Evolutionary conservation across 2,888 invertebrate species (phyloP), one percentile per base, ranked within the genome.

Genomic region (Tiliacea citrago): DNA sequence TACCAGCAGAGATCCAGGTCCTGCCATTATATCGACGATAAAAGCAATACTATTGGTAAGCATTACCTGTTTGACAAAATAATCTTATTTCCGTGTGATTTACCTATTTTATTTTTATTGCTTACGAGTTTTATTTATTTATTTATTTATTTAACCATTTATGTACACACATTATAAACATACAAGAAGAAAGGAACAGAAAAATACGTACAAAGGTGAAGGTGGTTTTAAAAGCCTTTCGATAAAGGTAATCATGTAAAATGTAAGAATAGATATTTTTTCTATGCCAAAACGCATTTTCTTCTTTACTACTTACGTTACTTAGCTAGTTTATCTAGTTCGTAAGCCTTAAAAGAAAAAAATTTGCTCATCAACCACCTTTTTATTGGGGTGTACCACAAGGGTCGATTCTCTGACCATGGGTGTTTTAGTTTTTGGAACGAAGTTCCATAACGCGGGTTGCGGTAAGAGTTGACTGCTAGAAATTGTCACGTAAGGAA

Each of bases 1-100:
- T 88, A 92, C 65, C 96, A 96, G 81, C 81, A 78, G 2, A 88
- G 96, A 7, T 66, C 89, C 2, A 88, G 97, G 18, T 67, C 86
- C 21, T 97, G 97, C 75, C 93, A 91, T 35, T 96, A 94, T 75
- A 88, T 92, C 2, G 95, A 93, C 60, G 94, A 95, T n/a, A 77
- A 91, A 13, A 90, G 93, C 57, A 86, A 87, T 55, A 88, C 91
- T 57, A 90, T 93, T 49, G 94, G 95, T 95, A 68, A 88, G 68
- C 7, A 49, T 24, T 53, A 68, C n/a, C 0, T 16, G 16, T 51
- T 29, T 24, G 7, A 55, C 24, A 24, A 24, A 7, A 16, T 55
- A 24, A 55, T 24, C 12, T 55, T 24, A 1, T 24, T 55, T 24
- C 7, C 1, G 24, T 24, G 24, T 24, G 24, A 55, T 55, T 13